Percentiles rank a stretch among this genome's conserved stretches.
Conservation (phyloP, 2,888 invertebrate species). For the Galerucella pusilla region DNA sequence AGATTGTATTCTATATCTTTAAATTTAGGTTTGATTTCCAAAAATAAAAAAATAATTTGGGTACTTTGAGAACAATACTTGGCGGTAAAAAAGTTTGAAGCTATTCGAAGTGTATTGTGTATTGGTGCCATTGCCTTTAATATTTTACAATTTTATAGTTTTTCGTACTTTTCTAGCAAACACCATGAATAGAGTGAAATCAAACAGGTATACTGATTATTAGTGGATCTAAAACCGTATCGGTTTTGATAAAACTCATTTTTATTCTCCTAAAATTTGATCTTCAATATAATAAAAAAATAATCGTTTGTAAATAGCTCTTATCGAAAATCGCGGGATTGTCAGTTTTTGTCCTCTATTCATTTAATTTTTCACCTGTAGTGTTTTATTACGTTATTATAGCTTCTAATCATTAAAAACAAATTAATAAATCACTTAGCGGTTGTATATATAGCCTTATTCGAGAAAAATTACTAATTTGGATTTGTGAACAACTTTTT, state of each 20-base stretch:
- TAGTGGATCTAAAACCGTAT: slow-evolving; percentile 50
- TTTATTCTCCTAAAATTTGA: slow-evolving; percentile 20
- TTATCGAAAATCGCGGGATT: slow-evolving; percentile 6
- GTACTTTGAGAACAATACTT: slow-evolving; percentile 37
- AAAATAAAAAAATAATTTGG: slow-evolving; percentile 37
- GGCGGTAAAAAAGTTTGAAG: slow-evolving; percentile 46
- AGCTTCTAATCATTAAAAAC: slow-evolving; percentile 17
- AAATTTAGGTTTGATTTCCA: slow-evolving; percentile 35
- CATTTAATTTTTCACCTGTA: slow-evolving; percentile 18
- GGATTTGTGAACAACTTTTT: slow-evolving; percentile 13
- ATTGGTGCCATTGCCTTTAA: slow-evolving; percentile 58
- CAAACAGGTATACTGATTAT: slow-evolving; percentile 47
- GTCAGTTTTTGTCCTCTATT: slow-evolving; percentile 21
- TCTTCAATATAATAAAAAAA: background rate
- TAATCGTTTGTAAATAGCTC: slow-evolving; percentile 10
- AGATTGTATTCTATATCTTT: too few relatives aligned
- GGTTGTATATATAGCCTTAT: slow-evolving; percentile 18
- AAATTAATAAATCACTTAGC: slow-evolving; percentile 10
- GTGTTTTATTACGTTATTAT: slow-evolving; percentile 10
- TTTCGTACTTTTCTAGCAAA: slow-evolving; percentile 60
- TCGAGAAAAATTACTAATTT: slow-evolving; percentile 19
- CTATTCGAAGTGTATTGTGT: slow-evolving; percentile 38
- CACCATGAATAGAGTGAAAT: slow-evolving; percentile 46
- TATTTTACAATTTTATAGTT: slow-evolving; percentile 54
- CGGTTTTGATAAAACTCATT: slow-evolving; percentile 45